Evolutionary conservation across 2,797 vertebrate genomes (phyloP), one percentile per base, ranked within the genome.

Genomic region (Poecilia picta): DNA sequence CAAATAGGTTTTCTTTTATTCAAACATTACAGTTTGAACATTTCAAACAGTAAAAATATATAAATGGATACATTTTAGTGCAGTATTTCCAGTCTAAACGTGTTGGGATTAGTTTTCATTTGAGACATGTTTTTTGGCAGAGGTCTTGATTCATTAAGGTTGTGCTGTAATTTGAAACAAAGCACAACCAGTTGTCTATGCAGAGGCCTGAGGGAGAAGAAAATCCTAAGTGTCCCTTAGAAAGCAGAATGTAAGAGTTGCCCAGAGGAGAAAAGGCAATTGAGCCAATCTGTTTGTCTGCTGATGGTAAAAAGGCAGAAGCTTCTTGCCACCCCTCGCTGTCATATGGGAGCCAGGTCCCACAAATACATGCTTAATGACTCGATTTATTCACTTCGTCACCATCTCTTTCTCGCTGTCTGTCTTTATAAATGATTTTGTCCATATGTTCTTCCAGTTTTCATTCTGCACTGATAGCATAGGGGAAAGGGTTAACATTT

Each of bases 341-440:
- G 97, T 99, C 98, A 98, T 97, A 97, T 98, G 98, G 97, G 96
- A 97, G 95, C 95, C 95, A 92, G 96, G 96, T 96, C 96, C 96
- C 96, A 97, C 97, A 98, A 97, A 97, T 96, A 95, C 96, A 96
- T 97, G 96, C 97, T 97, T 98, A 99, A 98, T 99, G 98, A 98
- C 97, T 97, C 97, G 93, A 98, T 98, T 97, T 96, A 97, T 97
- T 97, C 96, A 96, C 95, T 89, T 96, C 95, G 94, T 92, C 92
- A 87, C 90, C 76, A 83, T 85, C 85, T 79, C 88, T 91, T 89
- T 88, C 72, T 66, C 55, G 76, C 80, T 89, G 80, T 89, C 77
- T 85, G 64, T 87, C 72, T 70, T 80, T 77, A 84, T 95, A 97
- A 97, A 98, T 97, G 96, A 96, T 96, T 93, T 95, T 62, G 95